A percentile compares a stretch with the other conserved stretches of the same genome.
phyloP scores from a whole-genome alignment of 1,140 invertebrate species.

The Drosophila arizonae region DNA sequence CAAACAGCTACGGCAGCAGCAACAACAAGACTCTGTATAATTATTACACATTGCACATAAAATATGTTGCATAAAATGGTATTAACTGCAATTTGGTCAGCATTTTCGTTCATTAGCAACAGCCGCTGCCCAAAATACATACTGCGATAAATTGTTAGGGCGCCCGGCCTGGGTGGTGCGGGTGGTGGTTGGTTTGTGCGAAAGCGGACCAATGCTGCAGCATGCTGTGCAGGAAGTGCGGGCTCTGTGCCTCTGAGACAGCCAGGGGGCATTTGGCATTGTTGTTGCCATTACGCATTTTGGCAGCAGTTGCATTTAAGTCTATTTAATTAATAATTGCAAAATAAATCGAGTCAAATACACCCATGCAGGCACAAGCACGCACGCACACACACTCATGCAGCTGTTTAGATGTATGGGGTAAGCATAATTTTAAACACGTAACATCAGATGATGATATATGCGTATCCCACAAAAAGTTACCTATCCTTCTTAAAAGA shows the following conservation, averaged over 20 bases:
- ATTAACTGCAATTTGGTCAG: slow-evolving; percentile 50
- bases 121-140: slow-evolving; percentile 33
- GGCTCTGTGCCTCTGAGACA: not conserved
- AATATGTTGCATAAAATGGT: slow-evolving; percentile 65
- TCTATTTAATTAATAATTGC: slow-evolving; percentile 67
- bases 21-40: slow-evolving; percentile 37
- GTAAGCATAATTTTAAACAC: slow-evolving; percentile 50
- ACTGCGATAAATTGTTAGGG: slow-evolving; percentile 25
- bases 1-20: slow-evolving; percentile 12
- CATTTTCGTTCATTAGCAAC: slow-evolving; percentile 49
- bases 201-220: no score
- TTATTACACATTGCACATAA: slow-evolving; percentile 54
- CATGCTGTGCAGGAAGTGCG: not conserved
- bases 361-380: slow-evolving; percentile 2
- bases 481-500: no score
- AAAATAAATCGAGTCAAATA: slow-evolving; percentile 52
- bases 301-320: slow-evolving; percentile 63
- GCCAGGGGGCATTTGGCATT: slow-evolving; percentile 12
- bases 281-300: slow-evolving; percentile 29
- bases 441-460: no score
- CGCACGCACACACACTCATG: slow-evolving; percentile 2
- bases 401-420: not conserved
- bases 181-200: not conserved
- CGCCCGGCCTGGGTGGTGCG: not conserved
- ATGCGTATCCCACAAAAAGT: no score